These are phyloP conservation scores for Unio delphinus DNA, from an alignment of 2,888 invertebrate genomes.

Conservation along the genomic window DNA sequence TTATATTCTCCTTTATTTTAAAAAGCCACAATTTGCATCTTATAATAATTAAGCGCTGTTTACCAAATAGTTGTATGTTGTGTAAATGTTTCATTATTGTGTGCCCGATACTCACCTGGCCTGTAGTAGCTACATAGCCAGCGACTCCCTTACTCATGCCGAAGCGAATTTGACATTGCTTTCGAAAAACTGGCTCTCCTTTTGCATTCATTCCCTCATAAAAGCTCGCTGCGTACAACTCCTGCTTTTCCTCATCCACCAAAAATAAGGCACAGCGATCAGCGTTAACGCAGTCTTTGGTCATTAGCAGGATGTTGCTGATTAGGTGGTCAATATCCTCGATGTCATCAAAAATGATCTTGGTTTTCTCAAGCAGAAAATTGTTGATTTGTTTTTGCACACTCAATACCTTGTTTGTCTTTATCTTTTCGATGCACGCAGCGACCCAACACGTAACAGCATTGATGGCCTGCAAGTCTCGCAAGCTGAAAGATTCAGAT, in stretches of 20 bases:
- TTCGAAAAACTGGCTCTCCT: slow-evolving; percentile 45
- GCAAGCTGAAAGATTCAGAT: slow-evolving; percentile 26
- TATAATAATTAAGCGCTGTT: not conserved
- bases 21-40: not conserved
- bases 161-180: slow-evolving; percentile 48
- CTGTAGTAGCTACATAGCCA: slow-evolving; percentile 55
- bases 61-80: not conserved
- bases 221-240: slow-evolving; percentile 55
- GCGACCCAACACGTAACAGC: slow-evolving; percentile 42
- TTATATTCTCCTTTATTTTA: not conserved
- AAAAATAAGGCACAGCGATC: slow-evolving; percentile 57
- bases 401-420: slow-evolving; percentile 31
- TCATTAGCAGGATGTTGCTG: slow-evolving; percentile 55
- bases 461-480: slow-evolving; percentile 34
- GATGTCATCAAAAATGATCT: slow-evolving; percentile 55
- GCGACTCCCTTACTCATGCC: slow-evolving; percentile 52
- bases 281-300: slow-evolving; percentile 58
- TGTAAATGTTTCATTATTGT: not conserved
- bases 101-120: slow-evolving; percentile 26
- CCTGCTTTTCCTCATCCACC: slow-evolving; percentile 47
- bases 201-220: slow-evolving; percentile 48
- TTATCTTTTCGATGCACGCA: slow-evolving; percentile 42
- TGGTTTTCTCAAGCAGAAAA: slow-evolving; percentile 46
- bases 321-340: slow-evolving; percentile 47
- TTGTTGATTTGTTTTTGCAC: slow-evolving; percentile 41